Percentiles rank a stretch among this genome's conserved stretches.
Evolutionary conservation across 2,797 vertebrate genomes (phyloP).

Genomic region (Ciconia nigra): DNA sequence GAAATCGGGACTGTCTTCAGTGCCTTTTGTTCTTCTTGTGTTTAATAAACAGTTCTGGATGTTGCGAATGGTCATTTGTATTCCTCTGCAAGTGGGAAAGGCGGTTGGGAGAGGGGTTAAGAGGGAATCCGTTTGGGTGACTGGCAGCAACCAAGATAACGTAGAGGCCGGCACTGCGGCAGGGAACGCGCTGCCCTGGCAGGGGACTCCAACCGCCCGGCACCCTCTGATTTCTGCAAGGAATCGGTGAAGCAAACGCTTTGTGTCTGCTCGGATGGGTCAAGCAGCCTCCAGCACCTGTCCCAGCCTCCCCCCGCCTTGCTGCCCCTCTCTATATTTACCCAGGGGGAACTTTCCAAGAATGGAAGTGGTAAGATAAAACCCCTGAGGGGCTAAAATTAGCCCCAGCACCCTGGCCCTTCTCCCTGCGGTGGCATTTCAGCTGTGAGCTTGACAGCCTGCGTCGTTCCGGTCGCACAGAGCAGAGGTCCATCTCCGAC

Average conservation of each 20-base stretch:
- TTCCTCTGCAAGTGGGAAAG: neutral
- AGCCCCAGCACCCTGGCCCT: slow-evolving; percentile 63
- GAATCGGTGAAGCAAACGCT: neutral
- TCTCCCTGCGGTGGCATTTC: slow-evolving; percentile 50
- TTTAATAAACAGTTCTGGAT: neutral
- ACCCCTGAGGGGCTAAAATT: slow-evolving; percentile 87
- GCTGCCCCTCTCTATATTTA: slow-evolving; percentile 84
- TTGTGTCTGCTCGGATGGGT: neutral
- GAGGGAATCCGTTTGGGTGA: rapidly evolving
- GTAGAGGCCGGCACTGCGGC: rapidly evolving
- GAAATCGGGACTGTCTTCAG: rapidly evolving
- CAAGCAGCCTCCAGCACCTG: slow-evolving; percentile 9
- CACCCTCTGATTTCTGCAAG: rapidly evolving
- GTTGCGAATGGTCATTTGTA: rapidly evolving
- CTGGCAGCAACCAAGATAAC: neutral
- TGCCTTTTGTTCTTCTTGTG: neutral
- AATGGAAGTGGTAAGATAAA: slow-evolving; percentile 89
- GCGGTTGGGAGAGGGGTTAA: rapidly evolving
- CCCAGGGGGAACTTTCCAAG: slow-evolving; percentile 79
- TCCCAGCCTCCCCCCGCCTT: neutral
- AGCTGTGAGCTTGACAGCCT: slow-evolving; percentile 37
- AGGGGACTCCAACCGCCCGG: rapidly evolving
- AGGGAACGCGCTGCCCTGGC: neutral
- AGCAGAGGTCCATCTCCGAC: neutral
- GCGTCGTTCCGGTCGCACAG: neutral